These are phyloP conservation scores for Neopelma chrysocephalum DNA, from an alignment of 2,797 vertebrate genomes.

Conservation along the genomic window DNA sequence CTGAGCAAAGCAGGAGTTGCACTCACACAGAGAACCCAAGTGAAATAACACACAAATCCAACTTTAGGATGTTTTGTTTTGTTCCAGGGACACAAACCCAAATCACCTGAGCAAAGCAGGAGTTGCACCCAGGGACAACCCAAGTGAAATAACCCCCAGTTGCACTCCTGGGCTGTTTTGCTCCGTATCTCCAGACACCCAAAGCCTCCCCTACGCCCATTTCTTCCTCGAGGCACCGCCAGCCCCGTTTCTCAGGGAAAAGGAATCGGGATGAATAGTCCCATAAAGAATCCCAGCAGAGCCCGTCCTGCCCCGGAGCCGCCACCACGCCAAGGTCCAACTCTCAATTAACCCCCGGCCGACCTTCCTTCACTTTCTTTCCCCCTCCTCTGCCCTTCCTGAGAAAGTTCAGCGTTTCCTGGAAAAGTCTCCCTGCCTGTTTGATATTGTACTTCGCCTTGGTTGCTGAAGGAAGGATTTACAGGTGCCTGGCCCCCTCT, in stretches of 20 bases:
- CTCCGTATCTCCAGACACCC: background rate
- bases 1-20: background rate
- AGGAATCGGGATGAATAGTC: constrained; percentile 28
- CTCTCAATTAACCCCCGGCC: constrained; percentile 72
- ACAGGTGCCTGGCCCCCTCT: constrained; percentile 81
- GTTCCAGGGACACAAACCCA: background rate
- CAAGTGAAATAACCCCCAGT: background rate
- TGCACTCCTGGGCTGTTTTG: background rate
- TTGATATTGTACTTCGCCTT: constrained; percentile 76
- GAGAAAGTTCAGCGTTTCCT: constrained; percentile 82
- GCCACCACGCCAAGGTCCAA: constrained; percentile 59
- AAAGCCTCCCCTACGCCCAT: background rate
- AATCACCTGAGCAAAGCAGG: background rate
- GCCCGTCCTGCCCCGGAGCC: background rate
- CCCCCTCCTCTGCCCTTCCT: constrained; percentile 80
- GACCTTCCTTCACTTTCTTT: constrained; percentile 77
- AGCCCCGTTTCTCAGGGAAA: background rate
- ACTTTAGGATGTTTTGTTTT: background rate
- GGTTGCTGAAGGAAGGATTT: constrained; percentile 78
- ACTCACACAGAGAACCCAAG: background rate
- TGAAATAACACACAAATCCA: background rate
- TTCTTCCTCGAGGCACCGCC: background rate
- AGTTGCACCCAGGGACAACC: background rate
- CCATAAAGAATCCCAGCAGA: constrained; percentile 4
- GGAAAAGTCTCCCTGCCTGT: constrained; percentile 72